phyloP scores from a whole-genome alignment of 2,113 vertebrate species.

The Platichthys stellatus region DNA sequence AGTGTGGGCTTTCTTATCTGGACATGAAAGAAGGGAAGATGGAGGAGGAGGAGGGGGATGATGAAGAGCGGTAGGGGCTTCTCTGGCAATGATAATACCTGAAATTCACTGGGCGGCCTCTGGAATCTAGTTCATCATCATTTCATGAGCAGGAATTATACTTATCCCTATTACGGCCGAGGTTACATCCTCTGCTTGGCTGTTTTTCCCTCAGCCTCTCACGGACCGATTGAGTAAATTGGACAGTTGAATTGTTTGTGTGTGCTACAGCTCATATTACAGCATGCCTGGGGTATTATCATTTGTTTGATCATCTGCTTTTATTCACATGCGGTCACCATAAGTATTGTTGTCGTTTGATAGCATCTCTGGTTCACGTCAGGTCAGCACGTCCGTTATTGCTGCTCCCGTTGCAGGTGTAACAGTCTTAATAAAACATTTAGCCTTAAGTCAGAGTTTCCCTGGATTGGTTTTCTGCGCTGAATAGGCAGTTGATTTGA shows the following conservation, averaged over 20 bases:
- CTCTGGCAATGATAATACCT: slow-evolving; percentile 60
- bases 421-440: slow-evolving; percentile 57
- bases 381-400: slow-evolving; percentile 60
- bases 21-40: slow-evolving; percentile 73
- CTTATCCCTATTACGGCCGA: slow-evolving; percentile 12
- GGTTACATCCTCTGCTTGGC: slow-evolving; percentile 28
- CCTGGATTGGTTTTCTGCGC: slow-evolving; percentile 17
- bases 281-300: slow-evolving; percentile 46
- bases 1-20: slow-evolving; percentile 77
- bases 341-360: slow-evolving; percentile 33
- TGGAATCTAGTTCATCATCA: slow-evolving; percentile 62
- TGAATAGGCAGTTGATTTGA: slow-evolving; percentile 56
- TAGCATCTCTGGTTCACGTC: slow-evolving; percentile 53
- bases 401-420: slow-evolving; percentile 53
- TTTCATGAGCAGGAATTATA: slow-evolving; percentile 60
- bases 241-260: slow-evolving; percentile 45
- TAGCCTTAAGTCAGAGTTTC: slow-evolving; percentile 47
- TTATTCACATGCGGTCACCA: slow-evolving; percentile 31
- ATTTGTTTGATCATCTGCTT: slow-evolving; percentile 57
- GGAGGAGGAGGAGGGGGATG: slow-evolving; percentile 34
- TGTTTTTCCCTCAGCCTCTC: slow-evolving; percentile 25
- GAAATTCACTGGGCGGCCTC: slow-evolving; percentile 53
- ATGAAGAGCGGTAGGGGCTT: slow-evolving; percentile 33
- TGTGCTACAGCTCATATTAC: slow-evolving; percentile 26
- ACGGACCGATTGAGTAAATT: slow-evolving; percentile 55